These are phyloP conservation scores for Hyperoplus lanceolatus DNA, from an alignment of 2,797 vertebrate genomes.

Conservation along the genomic window DNA sequence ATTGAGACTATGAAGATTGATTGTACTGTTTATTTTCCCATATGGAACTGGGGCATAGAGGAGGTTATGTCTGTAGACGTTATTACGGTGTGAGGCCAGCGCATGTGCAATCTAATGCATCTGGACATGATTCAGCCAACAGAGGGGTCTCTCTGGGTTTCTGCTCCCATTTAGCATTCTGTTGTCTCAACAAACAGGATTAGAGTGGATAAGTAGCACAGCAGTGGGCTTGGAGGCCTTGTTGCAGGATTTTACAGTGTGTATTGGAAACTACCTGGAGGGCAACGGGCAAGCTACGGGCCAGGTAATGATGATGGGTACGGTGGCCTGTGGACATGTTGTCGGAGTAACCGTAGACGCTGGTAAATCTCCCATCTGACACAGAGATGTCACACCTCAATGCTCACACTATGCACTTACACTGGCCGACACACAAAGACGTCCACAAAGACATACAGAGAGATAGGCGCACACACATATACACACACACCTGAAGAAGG, in stretches of 20 bases:
- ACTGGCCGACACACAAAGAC: constrained; percentile 29
- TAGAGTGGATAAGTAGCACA: constrained; percentile 42
- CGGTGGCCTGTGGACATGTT: constrained; percentile 22
- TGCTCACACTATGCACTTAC: constrained; percentile 23
- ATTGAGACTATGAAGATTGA: background rate
- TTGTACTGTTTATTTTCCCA: background rate
- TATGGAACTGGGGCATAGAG: background rate
- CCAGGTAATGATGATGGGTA: constrained; percentile 30
- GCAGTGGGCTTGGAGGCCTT: constrained; percentile 21
- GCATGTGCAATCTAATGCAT: background rate
- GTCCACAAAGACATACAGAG: constrained; percentile 24
- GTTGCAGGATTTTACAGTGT: constrained; percentile 48
- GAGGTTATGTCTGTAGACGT: background rate
- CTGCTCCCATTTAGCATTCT: constrained; percentile 20
- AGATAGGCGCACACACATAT: constrained; percentile 26
- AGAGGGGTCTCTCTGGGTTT: constrained; percentile 5
- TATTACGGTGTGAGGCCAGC: background rate
- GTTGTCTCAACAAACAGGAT: constrained; percentile 36
- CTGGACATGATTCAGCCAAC: background rate
- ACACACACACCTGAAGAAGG: constrained; percentile 30
- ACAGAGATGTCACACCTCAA: constrained; percentile 71
- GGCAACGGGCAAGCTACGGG: constrained; percentile 1
- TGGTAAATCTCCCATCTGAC: constrained; percentile 78
- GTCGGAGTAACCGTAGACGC: constrained; percentile 71
- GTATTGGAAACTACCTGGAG: constrained; percentile 55